These are phyloP conservation scores for Campoletis sonorensis DNA, from an alignment of 1,140 invertebrate genomes.

Conservation along the genomic window DNA sequence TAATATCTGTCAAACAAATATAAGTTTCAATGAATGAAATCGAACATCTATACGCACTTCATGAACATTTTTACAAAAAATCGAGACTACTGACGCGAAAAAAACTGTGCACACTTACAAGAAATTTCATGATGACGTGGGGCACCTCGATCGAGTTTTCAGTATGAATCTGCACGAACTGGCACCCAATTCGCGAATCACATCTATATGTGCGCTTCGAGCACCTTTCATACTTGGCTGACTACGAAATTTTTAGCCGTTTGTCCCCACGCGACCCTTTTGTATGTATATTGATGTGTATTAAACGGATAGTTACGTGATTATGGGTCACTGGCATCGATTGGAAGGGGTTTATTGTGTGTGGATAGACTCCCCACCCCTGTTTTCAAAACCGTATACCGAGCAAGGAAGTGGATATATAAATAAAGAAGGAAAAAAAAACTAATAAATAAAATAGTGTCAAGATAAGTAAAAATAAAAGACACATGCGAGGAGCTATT, in stretches of 20 bases:
- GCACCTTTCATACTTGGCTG: conserved; percentile 65
- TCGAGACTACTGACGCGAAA: background rate
- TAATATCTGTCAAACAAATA: conserved; percentile 52
- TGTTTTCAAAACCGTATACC: background rate
- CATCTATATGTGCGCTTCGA: conserved; percentile 74
- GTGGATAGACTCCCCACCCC: background rate
- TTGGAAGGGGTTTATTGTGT: conserved; percentile 7
- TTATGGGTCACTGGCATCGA: conserved; percentile 3
- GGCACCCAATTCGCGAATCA: conserved; percentile 63
- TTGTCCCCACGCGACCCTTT: conserved; percentile 16
- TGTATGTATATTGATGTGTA: background rate
- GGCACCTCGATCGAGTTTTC: conserved; percentile 65
- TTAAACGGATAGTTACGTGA: conserved; percentile 8
- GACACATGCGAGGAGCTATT: background rate
- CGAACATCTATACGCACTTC: background rate
- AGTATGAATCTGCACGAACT: conserved; percentile 69
- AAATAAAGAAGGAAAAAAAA: conserved; percentile 38
- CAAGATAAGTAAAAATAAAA: background rate
- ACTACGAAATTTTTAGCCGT: conserved; percentile 22
- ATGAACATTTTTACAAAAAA: background rate
- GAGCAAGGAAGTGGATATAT: conserved; percentile 70
- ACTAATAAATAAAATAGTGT: conserved; percentile 16
- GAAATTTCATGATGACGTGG: conserved; percentile 65
- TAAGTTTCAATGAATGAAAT: background rate
- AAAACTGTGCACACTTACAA: conserved; percentile 63